A percentile compares a stretch with the other conserved stretches of the same genome.
Conservation (phyloP, 2,797 vertebrate species). For the Spinus olivaceus region DNA sequence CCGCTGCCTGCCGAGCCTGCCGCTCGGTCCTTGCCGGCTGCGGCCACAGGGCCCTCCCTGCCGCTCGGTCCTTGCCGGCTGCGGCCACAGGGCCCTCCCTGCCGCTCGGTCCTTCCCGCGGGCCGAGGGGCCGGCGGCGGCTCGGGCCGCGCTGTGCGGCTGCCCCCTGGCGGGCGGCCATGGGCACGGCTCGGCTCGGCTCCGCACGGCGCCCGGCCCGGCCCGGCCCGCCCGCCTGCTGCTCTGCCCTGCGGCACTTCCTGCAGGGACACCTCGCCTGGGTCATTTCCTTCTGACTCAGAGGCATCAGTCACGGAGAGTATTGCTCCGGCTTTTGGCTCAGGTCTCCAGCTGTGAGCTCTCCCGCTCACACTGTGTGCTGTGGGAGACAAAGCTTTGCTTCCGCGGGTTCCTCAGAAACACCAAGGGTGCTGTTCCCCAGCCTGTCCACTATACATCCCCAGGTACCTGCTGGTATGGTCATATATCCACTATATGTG, state of each 20-base stretch:
- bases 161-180: neutral
- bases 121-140: too few relatives aligned
- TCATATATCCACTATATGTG: neutral
- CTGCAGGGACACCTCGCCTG: neutral
- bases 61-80: too few relatives aligned
- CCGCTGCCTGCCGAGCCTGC: too few relatives aligned
- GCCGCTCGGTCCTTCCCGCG: too few relatives aligned
- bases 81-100: too few relatives aligned
- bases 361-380: neutral
- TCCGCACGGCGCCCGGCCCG: neutral
- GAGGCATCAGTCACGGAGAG: neutral
- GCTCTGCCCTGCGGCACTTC: neutral
- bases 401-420: neutral
- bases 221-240: neutral
- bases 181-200: too few relatives aligned
- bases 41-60: too few relatives aligned
- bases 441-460: neutral
- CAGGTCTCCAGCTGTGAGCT: neutral
- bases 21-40: too few relatives aligned
- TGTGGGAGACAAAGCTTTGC: neutral
- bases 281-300: constrained; percentile 50
- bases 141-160: too few relatives aligned
- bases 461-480: neutral
- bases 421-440: neutral
- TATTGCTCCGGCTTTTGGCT: neutral